phyloP scores from a whole-genome alignment of 2,113 vertebrate genomes.

The Pachypanchax playfairii region DNA sequence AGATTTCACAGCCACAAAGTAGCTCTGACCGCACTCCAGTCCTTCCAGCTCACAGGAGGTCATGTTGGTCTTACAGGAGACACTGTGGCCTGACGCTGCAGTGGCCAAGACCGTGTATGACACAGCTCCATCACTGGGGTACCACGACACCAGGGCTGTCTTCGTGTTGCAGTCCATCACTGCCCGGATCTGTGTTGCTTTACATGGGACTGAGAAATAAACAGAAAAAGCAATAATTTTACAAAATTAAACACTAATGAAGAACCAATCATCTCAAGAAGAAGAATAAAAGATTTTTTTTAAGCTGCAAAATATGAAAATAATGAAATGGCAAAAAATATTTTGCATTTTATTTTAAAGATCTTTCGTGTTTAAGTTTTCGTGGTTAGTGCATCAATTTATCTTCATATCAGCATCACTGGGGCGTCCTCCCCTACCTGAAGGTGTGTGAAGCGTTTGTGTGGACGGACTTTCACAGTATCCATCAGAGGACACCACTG shows the following conservation, averaged over 20 bases:
- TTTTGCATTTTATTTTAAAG: neutral
- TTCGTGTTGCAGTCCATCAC: slow-evolving; percentile 60
- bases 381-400: neutral
- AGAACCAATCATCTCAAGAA: too few species aligned
- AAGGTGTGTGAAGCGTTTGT: slow-evolving; percentile 26
- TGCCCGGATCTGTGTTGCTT: slow-evolving; percentile 52
- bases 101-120: slow-evolving; percentile 53
- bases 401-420: neutral
- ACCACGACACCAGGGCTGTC: slow-evolving; percentile 64
- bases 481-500: slow-evolving; percentile 73
- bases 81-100: slow-evolving; percentile 27
- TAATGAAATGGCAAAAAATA: neutral
- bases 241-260: neutral
- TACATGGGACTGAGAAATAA: slow-evolving; percentile 70
- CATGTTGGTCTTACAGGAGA: slow-evolving; percentile 47
- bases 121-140: slow-evolving; percentile 58
- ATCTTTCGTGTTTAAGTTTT: neutral
- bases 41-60: slow-evolving; percentile 65
- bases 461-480: slow-evolving; percentile 72
- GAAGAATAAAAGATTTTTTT: too few species aligned
- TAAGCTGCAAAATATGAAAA: too few species aligned
- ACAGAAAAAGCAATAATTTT: slow-evolving; percentile 14
- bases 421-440: slow-evolving; percentile 71
- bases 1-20: slow-evolving; percentile 68
- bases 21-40: slow-evolving; percentile 72